These are phyloP conservation scores for Caenorhabditis doughertyi DNA, from an alignment of 2,888 invertebrate genomes.

Conservation along the genomic window DNA sequence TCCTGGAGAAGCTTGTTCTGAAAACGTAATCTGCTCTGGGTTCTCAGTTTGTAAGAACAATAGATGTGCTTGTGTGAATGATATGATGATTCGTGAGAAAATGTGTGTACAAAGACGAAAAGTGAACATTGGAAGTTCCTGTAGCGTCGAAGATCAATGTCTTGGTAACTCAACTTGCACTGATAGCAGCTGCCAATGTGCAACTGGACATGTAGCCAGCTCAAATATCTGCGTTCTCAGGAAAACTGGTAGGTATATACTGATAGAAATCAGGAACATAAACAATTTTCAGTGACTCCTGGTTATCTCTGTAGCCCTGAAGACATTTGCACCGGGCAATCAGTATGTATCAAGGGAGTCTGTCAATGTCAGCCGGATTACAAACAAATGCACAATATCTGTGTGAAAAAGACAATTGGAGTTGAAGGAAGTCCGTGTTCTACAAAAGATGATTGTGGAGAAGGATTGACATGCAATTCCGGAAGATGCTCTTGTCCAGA, in stretches of 20 bases:
- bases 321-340: constrained; percentile 75
- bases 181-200: constrained; percentile 71
- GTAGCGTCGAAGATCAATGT: constrained; percentile 77
- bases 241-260: constrained; percentile 65
- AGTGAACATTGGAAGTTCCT: constrained; percentile 77
- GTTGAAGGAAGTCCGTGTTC: constrained; percentile 60
- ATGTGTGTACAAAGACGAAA: constrained; percentile 56
- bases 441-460: constrained; percentile 71
- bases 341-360: constrained; percentile 78
- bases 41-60: constrained; percentile 77
- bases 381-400: constrained; percentile 58
- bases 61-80: constrained; percentile 69
- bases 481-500: constrained; percentile 75
- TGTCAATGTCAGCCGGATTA: constrained; percentile 74
- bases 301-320: constrained; percentile 68
- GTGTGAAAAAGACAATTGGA: constrained; percentile 56
- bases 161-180: constrained; percentile 77
- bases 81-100: constrained; percentile 59
- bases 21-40: constrained; percentile 71
- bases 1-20: constrained; percentile 70
- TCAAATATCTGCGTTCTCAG: constrained; percentile 49
- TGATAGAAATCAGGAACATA: neutral
- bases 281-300: constrained; percentile 71
- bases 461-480: constrained; percentile 72
- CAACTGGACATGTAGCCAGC: constrained; percentile 52